Conservation (phyloP, 2,797 vertebrate genomes). For the Rhynchotus rufescens region DNA sequence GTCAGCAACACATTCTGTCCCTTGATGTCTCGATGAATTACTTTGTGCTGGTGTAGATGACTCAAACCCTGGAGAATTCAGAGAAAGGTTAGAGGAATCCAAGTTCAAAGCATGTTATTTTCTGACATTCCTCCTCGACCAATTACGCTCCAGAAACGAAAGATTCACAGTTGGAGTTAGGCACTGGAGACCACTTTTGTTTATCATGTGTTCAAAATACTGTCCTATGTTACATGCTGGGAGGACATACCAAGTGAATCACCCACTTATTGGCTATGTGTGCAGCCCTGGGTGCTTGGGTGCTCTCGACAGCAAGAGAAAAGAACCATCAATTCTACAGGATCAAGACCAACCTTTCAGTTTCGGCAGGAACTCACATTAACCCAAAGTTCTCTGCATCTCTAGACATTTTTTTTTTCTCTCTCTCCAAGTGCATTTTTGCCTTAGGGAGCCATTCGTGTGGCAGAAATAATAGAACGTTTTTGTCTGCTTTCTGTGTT, state of each 20-base stretch:
- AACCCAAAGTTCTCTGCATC: not conserved
- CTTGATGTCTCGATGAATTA: slow-evolving; percentile 98
- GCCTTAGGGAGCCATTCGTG: slow-evolving; percentile 6
- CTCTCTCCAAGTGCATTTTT: not conserved
- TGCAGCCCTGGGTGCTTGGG: not conserved
- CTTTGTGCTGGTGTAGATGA: slow-evolving; percentile 98
- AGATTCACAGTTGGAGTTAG: slow-evolving; percentile 32
- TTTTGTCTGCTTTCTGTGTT: not conserved
- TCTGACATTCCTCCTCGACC: slow-evolving; percentile 22
- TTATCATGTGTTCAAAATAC: slow-evolving; percentile 4
- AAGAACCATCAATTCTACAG: not conserved
- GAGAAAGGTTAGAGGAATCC: slow-evolving; percentile 63
- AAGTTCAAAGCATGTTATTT: slow-evolving; percentile 52
- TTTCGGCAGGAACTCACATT: not conserved
- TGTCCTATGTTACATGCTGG: not conserved
- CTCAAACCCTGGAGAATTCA: slow-evolving; percentile 89
- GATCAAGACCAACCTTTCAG: not conserved
- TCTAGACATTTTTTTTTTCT: not conserved
- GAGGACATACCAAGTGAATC: not conserved
- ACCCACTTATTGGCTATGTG: accelerated
- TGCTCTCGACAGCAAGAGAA: not conserved
- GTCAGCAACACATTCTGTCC: slow-evolving; percentile 97
- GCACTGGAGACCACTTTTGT: slow-evolving; percentile 19
- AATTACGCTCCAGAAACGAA: slow-evolving; percentile 12
- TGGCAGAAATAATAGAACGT: not conserved